These are phyloP conservation scores for Diabrotica undecimpunctata DNA, from an alignment of 1,140 invertebrate species.

Conservation along the genomic window DNA sequence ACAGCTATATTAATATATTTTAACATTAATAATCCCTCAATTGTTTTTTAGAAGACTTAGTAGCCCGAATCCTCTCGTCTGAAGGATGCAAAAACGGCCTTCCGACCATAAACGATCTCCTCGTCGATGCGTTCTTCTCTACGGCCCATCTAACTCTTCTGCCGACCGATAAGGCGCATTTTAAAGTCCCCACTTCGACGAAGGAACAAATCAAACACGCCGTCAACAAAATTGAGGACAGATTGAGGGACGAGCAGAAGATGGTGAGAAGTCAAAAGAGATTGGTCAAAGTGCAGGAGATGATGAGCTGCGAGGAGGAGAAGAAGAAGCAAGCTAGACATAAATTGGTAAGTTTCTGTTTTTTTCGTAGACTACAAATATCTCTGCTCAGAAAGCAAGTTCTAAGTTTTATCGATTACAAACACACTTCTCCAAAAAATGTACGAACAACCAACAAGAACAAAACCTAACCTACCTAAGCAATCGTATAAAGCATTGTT, in stretches of 20 bases:
- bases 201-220: constrained; percentile 71
- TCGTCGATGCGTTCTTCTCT: constrained; percentile 71
- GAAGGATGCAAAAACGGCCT: constrained; percentile 73
- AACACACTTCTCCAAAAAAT: too few relatives aligned
- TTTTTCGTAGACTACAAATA: background rate
- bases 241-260: constrained; percentile 78
- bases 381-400: constrained; percentile 5
- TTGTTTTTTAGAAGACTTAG: constrained; percentile 62
- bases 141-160: constrained; percentile 46
- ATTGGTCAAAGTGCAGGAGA: constrained; percentile 71
- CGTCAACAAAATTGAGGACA: constrained; percentile 61
- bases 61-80: constrained; percentile 75
- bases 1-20: too few relatives aligned
- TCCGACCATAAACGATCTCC: constrained; percentile 63
- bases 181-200: constrained; percentile 72
- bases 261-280: constrained; percentile 67
- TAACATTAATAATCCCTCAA: background rate
- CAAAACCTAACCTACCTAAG: too few relatives aligned
- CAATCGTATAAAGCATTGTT: too few relatives aligned
- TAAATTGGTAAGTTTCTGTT: constrained; percentile 49
- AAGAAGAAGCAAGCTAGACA: constrained; percentile 64
- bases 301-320: constrained; percentile 74
- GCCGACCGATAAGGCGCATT: constrained; percentile 54
- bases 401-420: constrained; percentile 11
- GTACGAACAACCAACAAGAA: too few relatives aligned